These are phyloP conservation scores for Oxyteleia sp. DNA, from an alignment of 2,888 invertebrate species.

Conservation along the genomic window DNA sequence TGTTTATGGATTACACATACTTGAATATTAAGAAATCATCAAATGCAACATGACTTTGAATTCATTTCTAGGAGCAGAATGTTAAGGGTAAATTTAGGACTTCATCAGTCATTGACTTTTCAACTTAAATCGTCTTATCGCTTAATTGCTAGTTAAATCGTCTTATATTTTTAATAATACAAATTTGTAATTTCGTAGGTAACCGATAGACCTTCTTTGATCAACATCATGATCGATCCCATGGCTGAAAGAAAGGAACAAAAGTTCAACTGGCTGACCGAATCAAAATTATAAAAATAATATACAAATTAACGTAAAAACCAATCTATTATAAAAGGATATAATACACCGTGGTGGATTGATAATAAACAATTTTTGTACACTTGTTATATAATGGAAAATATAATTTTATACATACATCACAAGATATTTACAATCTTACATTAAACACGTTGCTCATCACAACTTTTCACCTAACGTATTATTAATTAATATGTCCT, in stretches of 20 bases:
- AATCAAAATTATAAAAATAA: constrained; percentile 90
- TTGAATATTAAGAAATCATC: too few species aligned
- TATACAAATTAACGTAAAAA: background rate
- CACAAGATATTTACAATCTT: constrained; percentile 34
- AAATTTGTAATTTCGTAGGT: constrained; percentile 85
- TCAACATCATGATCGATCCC: constrained; percentile 96
- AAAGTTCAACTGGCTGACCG: constrained; percentile 96
- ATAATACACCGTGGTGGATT: background rate
- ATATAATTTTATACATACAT: constrained; percentile 46
- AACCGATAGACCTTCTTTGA: constrained; percentile 93
- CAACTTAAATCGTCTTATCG: too few species aligned
- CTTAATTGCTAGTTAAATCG: too few species aligned
- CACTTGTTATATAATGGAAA: constrained; percentile 38
- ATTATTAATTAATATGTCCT: background rate
- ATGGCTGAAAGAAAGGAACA: constrained; percentile 96
- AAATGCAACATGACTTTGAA: too few species aligned
- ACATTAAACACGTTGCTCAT: constrained; percentile 16
- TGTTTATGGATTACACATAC: too few species aligned
- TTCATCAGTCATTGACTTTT: too few species aligned
- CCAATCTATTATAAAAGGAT: background rate
- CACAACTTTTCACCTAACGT: constrained; percentile 11
- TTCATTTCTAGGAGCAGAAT: too few species aligned
- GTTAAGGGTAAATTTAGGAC: too few species aligned
- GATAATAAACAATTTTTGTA: constrained; percentile 1
- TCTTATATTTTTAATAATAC: constrained; percentile 2